Conservation (phyloP, 2,888 invertebrate species). For the Asteroscopus sphinx region DNA sequence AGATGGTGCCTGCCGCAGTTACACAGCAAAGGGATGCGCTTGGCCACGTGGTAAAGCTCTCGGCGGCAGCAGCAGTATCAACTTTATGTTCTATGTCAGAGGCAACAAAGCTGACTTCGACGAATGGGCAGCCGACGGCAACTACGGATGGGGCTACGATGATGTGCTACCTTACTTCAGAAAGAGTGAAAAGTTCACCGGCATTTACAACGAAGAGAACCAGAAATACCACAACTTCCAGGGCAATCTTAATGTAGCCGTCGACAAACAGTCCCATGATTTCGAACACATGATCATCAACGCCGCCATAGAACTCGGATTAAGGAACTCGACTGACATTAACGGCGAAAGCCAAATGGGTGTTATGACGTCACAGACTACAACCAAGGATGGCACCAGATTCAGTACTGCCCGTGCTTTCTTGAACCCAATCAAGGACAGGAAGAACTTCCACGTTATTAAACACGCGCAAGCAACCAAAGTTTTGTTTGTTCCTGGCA, state of each 20-base stretch:
- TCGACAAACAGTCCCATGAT: conserved; percentile 86
- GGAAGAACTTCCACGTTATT: conserved; percentile 91
- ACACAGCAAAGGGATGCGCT: conserved; percentile 73
- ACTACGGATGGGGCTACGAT: conserved; percentile 92
- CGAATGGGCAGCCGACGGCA: conserved; percentile 88
- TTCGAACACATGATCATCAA: conserved; percentile 89
- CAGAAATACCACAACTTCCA: conserved; percentile 83
- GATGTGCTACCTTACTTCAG: conserved; percentile 92
- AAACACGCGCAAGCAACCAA: conserved; percentile 90
- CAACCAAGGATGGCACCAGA: conserved; percentile 92
- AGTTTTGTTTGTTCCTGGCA: conserved; percentile 87
- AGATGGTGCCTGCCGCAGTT: conserved; percentile 76
- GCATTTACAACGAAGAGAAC: conserved; percentile 82
- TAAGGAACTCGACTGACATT: conserved; percentile 89
- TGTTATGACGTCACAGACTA: conserved; percentile 92
- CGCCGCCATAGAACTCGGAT: conserved; percentile 91
- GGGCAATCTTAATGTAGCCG: conserved; percentile 91
- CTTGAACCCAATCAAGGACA: conserved; percentile 89
- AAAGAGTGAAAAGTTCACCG: conserved; percentile 82
- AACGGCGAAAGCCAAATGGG: conserved; percentile 92
- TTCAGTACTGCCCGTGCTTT: conserved; percentile 94
- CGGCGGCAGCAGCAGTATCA: conserved; percentile 91
- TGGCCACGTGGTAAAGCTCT: conserved; percentile 92
- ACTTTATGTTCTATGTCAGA: conserved; percentile 91
- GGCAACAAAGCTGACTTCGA: conserved; percentile 89